A percentile compares a stretch with the other conserved stretches of the same genome.
phyloP scores from a whole-genome alignment of 1,140 invertebrate genomes.

The Holcopasites calliopsidis region DNA sequence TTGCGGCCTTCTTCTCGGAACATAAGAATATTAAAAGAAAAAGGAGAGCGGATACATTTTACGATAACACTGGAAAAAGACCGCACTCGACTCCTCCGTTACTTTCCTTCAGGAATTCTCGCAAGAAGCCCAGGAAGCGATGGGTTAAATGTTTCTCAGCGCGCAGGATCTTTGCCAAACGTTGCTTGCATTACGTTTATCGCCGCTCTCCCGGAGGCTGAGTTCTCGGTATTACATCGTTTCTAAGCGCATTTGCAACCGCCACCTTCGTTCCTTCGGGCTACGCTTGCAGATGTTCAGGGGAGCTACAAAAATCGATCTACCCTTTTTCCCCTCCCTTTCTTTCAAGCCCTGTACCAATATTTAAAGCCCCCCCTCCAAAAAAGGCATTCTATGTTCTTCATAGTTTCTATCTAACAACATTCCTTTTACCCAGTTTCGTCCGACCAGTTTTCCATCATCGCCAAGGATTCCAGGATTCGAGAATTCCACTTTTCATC shows the following conservation, averaged over 20 bases:
- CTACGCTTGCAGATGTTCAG: conserved; percentile 18
- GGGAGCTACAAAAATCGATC: conserved; percentile 33
- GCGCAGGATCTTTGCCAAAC: conserved; percentile 51
- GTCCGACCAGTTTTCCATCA: not conserved
- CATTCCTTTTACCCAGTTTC: not conserved
- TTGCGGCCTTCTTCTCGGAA: too few species aligned
- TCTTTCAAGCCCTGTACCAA: not conserved
- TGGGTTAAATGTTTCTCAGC: conserved; percentile 41
- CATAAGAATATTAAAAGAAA: too few species aligned
- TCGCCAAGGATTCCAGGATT: not conserved
- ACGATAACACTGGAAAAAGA: conserved; percentile 10
- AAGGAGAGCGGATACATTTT: too few species aligned
- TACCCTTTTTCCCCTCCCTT: not conserved
- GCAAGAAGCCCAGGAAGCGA: conserved; percentile 42
- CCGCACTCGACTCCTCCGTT: conserved; percentile 25
- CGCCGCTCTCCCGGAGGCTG: conserved; percentile 44
- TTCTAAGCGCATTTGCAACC: conserved; percentile 66
- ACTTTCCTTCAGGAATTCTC: conserved; percentile 47
- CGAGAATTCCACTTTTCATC: too few species aligned
- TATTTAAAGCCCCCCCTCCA: not conserved
- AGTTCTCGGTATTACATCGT: conserved; percentile 60
- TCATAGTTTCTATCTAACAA: not conserved
- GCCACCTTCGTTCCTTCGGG: conserved; percentile 34
- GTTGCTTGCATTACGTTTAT: conserved; percentile 67
- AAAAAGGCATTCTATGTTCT: too few species aligned